Percentiles rank a stretch among this genome's conserved stretches.
phyloP scores from a whole-genome alignment of 2,888 invertebrate genomes.

The Gortyna flavago region DNA sequence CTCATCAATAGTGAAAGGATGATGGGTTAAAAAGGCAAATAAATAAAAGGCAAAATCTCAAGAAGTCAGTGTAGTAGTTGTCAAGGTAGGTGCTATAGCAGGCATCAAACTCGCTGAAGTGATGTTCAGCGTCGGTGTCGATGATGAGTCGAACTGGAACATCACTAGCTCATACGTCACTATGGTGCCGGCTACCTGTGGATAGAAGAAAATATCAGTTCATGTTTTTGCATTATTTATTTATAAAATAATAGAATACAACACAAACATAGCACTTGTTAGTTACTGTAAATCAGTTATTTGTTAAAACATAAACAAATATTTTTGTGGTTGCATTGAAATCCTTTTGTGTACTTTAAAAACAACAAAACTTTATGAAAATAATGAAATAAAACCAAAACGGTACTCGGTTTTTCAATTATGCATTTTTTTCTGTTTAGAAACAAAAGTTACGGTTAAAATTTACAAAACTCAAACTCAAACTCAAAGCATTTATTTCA shows the following conservation, averaged over 20 bases:
- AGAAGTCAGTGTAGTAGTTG: constrained; percentile 41
- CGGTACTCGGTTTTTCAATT: not conserved
- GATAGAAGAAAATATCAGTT: not conserved
- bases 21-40: not conserved
- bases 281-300: not conserved
- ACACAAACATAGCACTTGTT: not conserved
- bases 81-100: constrained; percentile 29
- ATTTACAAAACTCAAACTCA: too few relatives aligned
- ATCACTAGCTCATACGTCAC: constrained; percentile 87
- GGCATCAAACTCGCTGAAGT: constrained; percentile 17
- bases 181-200: constrained; percentile 73
- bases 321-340: not conserved
- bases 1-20: too few relatives aligned
- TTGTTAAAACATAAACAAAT: not conserved
- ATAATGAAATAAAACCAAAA: not conserved
- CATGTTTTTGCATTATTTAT: too few relatives aligned
- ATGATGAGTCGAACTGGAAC: constrained; percentile 84
- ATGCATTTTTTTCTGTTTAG: constrained; percentile 1
- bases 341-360: not conserved
- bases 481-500: too few relatives aligned
- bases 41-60: constrained; percentile 39
- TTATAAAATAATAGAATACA: not conserved
- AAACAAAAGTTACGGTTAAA: not conserved
- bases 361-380: not conserved
- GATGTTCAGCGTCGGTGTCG: constrained; percentile 58